Evolutionary conservation across 2,797 vertebrate species (phyloP).

Genomic region (Sebastes vulpes): DNA sequence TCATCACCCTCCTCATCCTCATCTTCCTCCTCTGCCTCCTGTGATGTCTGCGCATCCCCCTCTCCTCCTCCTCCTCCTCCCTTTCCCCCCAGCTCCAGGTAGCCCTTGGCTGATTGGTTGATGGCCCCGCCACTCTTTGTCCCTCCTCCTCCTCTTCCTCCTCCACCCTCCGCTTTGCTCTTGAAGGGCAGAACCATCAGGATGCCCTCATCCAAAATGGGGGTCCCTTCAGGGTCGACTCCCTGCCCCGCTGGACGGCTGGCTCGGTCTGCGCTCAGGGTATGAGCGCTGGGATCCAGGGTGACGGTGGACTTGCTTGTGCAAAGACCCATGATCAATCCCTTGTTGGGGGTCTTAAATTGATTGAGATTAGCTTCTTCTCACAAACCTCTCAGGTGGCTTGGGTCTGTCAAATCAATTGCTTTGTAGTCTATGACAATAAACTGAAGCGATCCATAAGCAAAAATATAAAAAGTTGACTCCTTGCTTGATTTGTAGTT

Average conservation of each 20-base stretch:
- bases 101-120: constrained; percentile 63
- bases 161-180: constrained; percentile 34
- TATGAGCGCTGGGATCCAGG: constrained; percentile 52
- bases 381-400: neutral
- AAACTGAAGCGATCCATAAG: neutral
- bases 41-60: constrained; percentile 42
- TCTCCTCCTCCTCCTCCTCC: constrained; percentile 34
- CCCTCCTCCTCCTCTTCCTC: constrained; percentile 1
- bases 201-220: constrained; percentile 49
- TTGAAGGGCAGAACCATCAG: constrained; percentile 63
- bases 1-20: constrained; percentile 63
- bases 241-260: neutral
- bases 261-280: constrained; percentile 14
- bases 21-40: constrained; percentile 53
- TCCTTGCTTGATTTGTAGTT: neutral
- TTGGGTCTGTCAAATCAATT: neutral
- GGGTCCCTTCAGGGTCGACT: constrained; percentile 27
- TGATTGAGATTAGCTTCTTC: neutral
- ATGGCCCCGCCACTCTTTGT: neutral
- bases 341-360: neutral
- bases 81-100: constrained; percentile 72
- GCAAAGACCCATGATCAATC: constrained; percentile 71
- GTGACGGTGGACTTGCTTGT: constrained; percentile 68
- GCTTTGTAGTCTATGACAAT: neutral
- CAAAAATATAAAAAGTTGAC: neutral